Evolutionary conservation across 2,113 vertebrate species (phyloP).

Genomic region (Cyanocitta stelleri): DNA sequence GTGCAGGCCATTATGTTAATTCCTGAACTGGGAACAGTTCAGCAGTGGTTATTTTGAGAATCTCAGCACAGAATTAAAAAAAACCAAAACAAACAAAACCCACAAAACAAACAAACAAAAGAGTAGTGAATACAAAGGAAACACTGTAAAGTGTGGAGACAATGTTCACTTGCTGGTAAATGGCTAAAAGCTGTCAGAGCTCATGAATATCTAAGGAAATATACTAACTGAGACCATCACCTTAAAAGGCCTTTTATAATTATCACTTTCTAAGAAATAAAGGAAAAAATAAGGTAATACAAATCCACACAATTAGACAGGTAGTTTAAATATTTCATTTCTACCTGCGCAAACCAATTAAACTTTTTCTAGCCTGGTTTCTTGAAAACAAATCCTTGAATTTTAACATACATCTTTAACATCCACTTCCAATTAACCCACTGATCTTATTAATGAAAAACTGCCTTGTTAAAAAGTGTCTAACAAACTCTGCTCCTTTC

Average conservation of each 20-base stretch:
- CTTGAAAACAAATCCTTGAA: neutral
- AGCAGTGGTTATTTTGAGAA: conserved; percentile 12
- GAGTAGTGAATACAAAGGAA: neutral
- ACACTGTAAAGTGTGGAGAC: neutral
- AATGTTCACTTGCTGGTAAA: neutral
- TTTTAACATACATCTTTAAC: neutral
- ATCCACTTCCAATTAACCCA: neutral
- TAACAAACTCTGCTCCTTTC: neutral
- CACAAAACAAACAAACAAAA: neutral
- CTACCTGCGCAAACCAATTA: neutral
- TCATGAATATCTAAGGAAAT: neutral
- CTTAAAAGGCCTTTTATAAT: neutral
- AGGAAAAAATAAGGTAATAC: neutral
- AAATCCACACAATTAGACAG: neutral
- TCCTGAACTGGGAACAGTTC: neutral
- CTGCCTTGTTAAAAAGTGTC: neutral
- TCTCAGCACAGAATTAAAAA: neutral
- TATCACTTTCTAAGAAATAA: neutral
- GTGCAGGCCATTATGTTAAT: neutral
- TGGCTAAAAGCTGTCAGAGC: neutral
- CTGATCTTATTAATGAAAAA: neutral
- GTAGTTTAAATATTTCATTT: neutral
- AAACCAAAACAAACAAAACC: neutral
- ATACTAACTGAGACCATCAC: neutral
- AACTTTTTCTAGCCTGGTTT: neutral